Conservation (phyloP, 2,113 vertebrate species). For the Bombycilla garrulus region DNA sequence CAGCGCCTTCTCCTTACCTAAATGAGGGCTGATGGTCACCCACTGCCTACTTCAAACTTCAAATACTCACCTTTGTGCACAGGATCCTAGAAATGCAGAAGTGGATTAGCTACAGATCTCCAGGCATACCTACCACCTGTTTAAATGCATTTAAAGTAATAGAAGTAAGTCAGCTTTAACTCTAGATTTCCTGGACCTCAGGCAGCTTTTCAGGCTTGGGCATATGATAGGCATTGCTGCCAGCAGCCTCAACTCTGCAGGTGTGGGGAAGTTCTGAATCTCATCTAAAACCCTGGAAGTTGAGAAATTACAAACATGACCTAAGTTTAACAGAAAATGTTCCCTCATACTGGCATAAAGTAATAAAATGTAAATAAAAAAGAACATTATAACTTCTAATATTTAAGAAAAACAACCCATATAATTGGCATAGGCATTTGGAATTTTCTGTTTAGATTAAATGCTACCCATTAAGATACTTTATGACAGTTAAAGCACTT, state of each 20-base stretch:
- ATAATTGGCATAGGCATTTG: background rate
- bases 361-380: background rate
- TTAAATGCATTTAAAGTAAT: background rate
- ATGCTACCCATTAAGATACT: background rate
- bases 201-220: background rate
- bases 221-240: accelerated
- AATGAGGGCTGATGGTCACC: background rate
- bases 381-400: background rate
- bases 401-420: background rate
- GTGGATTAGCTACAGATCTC: background rate
- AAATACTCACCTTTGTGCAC: background rate
- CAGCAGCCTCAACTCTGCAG: background rate
- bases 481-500: constrained; percentile 4
- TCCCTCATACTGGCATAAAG: background rate
- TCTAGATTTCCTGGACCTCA: background rate
- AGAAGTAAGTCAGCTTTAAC: background rate
- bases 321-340: background rate
- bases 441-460: constrained; percentile 1
- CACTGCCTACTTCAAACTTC: background rate
- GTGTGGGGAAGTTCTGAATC: background rate
- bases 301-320: background rate
- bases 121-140: background rate
- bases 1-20: background rate
- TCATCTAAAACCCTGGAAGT: background rate
- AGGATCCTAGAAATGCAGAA: background rate